Evolutionary conservation across 2,888 invertebrate species (phyloP).

Genomic region (Cephus nigrinus): DNA sequence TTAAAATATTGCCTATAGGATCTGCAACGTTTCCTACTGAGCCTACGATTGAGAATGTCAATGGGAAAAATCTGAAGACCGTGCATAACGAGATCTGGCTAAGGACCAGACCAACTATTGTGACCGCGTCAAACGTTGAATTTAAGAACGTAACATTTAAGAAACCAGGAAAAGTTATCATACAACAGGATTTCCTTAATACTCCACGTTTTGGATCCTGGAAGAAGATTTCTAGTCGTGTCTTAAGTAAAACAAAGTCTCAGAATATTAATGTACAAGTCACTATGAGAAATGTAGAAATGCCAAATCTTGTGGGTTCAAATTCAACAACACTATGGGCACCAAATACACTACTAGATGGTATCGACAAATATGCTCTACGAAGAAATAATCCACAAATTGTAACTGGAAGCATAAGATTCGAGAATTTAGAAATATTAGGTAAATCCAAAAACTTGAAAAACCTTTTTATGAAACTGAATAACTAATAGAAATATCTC

Average conservation of each 20-base stretch:
- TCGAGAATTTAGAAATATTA: slow-evolving; percentile 52
- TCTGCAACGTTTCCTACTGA: slow-evolving; percentile 63
- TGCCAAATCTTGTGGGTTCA: slow-evolving; percentile 33
- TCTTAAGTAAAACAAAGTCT: slow-evolving; percentile 49
- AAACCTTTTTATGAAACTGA: slow-evolving; percentile 20
- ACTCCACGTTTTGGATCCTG: slow-evolving; percentile 59
- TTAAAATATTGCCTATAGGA: slow-evolving; percentile 53
- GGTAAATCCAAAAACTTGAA: slow-evolving; percentile 45
- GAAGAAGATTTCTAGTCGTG: slow-evolving; percentile 30
- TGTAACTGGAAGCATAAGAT: slow-evolving; percentile 63
- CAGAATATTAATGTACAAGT: slow-evolving; percentile 41
- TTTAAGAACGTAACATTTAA: slow-evolving; percentile 55
- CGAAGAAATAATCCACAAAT: slow-evolving; percentile 68
- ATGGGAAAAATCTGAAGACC: slow-evolving; percentile 57
- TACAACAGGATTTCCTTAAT: slow-evolving; percentile 66
- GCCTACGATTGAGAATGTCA: slow-evolving; percentile 65
- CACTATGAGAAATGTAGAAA: slow-evolving; percentile 29
- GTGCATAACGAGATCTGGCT: slow-evolving; percentile 68
- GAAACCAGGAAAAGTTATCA: not conserved
- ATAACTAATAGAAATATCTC: slow-evolving; percentile 33
- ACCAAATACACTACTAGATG: slow-evolving; percentile 50
- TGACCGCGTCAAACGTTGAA: slow-evolving; percentile 47
- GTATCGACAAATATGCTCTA: slow-evolving; percentile 68
- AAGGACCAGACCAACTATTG: slow-evolving; percentile 55
- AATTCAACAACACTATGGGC: slow-evolving; percentile 32